Evolutionary conservation across 2,888 invertebrate genomes (phyloP).

Genomic region (Euproctis similis): DNA sequence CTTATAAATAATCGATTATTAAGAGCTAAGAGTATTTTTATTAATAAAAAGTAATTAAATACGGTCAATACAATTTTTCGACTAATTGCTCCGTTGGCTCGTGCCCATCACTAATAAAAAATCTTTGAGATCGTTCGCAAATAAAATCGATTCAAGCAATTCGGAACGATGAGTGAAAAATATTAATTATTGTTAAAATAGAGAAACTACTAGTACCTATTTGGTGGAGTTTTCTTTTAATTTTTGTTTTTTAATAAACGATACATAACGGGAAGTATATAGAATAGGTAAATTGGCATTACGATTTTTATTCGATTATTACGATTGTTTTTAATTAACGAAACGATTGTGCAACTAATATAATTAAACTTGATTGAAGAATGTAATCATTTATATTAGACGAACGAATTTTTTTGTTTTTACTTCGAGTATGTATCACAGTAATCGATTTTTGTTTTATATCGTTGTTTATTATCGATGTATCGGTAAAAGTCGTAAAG

Average conservation of each 20-base stretch:
- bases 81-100: slow-evolving; percentile 19
- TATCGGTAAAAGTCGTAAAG: slow-evolving; percentile 23
- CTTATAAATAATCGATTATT: slow-evolving; percentile 16
- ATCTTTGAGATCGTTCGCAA: slow-evolving; percentile 37
- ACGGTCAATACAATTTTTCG: slow-evolving; percentile 23
- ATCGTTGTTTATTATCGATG: slow-evolving; percentile 20
- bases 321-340: slow-evolving; percentile 20
- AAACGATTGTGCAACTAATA: slow-evolving; percentile 15
- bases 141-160: slow-evolving; percentile 48
- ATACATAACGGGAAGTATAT: slow-evolving; percentile 22
- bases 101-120: slow-evolving; percentile 36
- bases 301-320: slow-evolving; percentile 16
- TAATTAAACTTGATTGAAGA: slow-evolving; percentile 12
- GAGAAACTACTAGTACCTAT: slow-evolving; percentile 37
- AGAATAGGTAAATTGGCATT: slow-evolving; percentile 15
- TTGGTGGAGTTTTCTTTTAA: no score
- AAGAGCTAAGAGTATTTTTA: slow-evolving; percentile 10
- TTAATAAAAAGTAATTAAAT: slow-evolving; percentile 16
- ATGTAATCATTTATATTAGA: no score
- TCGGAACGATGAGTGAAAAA: slow-evolving; percentile 41
- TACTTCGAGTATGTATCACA: slow-evolving; percentile 16
- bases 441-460: slow-evolving; percentile 18
- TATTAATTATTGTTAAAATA: slow-evolving; percentile 40
- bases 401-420: slow-evolving; percentile 10
- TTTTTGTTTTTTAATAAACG: slow-evolving; percentile 13